These are phyloP conservation scores for Myoxocephalus aenaeus DNA, from an alignment of 2,797 vertebrate genomes.

Conservation along the genomic window DNA sequence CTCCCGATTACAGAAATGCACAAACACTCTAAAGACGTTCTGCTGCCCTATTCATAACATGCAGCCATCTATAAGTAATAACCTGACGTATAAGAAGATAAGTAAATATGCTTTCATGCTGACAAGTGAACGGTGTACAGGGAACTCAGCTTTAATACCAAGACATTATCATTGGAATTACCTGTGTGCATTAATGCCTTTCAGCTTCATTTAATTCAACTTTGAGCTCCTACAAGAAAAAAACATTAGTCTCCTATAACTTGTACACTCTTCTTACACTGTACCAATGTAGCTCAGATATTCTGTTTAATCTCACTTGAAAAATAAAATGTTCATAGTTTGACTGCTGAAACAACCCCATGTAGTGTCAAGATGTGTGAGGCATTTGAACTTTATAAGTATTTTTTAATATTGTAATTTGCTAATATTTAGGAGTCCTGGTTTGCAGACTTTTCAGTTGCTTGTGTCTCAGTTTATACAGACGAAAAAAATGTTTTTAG, in stretches of 20 bases:
- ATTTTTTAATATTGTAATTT: neutral
- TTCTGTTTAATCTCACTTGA: neutral
- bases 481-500: neutral
- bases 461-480: neutral
- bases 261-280: neutral
- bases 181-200: slow-evolving; percentile 25
- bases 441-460: neutral
- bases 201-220: slow-evolving; percentile 19
- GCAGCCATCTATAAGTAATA: slow-evolving; percentile 43
- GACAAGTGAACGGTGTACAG: neutral
- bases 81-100: slow-evolving; percentile 40
- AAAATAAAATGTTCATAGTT: neutral
- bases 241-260: neutral
- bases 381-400: neutral
- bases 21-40: slow-evolving; percentile 39
- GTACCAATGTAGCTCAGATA: neutral
- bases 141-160: slow-evolving; percentile 31
- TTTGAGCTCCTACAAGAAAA: neutral
- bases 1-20: slow-evolving; percentile 41
- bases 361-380: neutral
- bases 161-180: slow-evolving; percentile 34
- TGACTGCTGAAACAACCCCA: neutral
- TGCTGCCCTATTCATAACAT: slow-evolving; percentile 39
- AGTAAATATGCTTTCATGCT: slow-evolving; percentile 27
- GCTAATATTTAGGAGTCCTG: neutral